Evolutionary conservation across 64 coral and sea anemone genomes (phyloP), one percentile per base, ranked within the genome.

Genomic region (Actinia tenebrosa): DNA sequence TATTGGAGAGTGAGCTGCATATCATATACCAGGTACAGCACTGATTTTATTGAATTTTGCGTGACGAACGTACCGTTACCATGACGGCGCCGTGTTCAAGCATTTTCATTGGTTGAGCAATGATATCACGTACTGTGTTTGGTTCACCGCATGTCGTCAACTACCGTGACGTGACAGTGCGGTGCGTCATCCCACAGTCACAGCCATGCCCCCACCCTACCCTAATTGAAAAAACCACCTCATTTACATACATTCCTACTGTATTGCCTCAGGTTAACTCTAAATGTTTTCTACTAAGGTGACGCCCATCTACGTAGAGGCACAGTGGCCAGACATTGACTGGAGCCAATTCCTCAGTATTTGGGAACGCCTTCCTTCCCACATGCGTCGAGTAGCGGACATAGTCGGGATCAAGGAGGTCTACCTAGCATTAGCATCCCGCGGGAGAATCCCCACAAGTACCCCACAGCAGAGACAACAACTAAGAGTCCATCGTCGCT

Each of bases 271-370:
- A 16, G 56, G 5, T 58, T 75, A 30, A 30, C 42, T 15, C 10
- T 75, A 75, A 10, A 56, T 75, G 15, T 25, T 37, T 20, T 30
- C 7, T 52, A 42, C 9, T 15, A 78, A 98, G 95, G 95, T 98
- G 25, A 99, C 91, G 20, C 97, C 97, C 37, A 99, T 99, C 77
- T 99, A 99, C 53, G 61, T 99, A 45, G 93, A 99, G 23, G 91
- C 89, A 10, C 93, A 95, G 62, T 95, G 93, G 93, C 97, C 97
- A 43, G 95, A 71, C 56, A 86, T 99, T 16, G 97, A 99, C 87
- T 99, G 97, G 97, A 92, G 93, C 80, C 97, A 99, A 64, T 99
- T 92, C 77, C 88, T 99, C 13, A 71, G 93, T 25, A 95, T 95
- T 63, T 99, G 90, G 93, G 97, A 99, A 55, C 93, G 89, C 25